phyloP scores from a whole-genome alignment of 2,113 vertebrate genomes.

The Aspidoscelis tigris region DNA sequence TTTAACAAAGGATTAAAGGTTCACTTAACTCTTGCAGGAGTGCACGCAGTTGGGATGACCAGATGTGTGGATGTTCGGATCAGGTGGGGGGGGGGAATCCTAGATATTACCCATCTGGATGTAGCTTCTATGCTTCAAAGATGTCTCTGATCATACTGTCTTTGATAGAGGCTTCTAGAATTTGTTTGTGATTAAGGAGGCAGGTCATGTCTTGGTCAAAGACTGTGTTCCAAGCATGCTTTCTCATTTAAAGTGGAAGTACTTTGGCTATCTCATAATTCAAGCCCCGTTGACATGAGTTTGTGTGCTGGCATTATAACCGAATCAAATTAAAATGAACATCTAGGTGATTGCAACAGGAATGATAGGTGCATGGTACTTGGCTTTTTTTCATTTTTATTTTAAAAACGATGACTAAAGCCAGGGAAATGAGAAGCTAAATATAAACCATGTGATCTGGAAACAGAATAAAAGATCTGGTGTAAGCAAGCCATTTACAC shows the following conservation, averaged over 20 bases:
- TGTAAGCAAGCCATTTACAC: constrained; percentile 7
- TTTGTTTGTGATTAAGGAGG: neutral
- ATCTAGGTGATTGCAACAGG: neutral
- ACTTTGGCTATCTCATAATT: too few species aligned
- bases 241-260: neutral
- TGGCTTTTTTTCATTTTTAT: neutral
- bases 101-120: too few species aligned
- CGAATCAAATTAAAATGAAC: neutral
- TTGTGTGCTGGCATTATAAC: neutral
- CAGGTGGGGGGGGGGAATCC: too few species aligned
- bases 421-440: neutral
- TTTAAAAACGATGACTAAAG: neutral
- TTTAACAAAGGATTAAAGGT: too few species aligned
- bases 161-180: neutral
- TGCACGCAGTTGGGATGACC: too few species aligned
- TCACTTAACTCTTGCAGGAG: too few species aligned
- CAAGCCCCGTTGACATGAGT: neutral
- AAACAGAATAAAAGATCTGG: neutral
- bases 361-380: neutral
- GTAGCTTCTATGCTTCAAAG: too few species aligned
- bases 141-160: neutral
- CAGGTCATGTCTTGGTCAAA: neutral
- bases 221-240: neutral
- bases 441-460: constrained; percentile 40
- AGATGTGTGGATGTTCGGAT: too few species aligned